These are phyloP conservation scores for Zapornia atra DNA, from an alignment of 2,113 vertebrate species.

Conservation along the genomic window DNA sequence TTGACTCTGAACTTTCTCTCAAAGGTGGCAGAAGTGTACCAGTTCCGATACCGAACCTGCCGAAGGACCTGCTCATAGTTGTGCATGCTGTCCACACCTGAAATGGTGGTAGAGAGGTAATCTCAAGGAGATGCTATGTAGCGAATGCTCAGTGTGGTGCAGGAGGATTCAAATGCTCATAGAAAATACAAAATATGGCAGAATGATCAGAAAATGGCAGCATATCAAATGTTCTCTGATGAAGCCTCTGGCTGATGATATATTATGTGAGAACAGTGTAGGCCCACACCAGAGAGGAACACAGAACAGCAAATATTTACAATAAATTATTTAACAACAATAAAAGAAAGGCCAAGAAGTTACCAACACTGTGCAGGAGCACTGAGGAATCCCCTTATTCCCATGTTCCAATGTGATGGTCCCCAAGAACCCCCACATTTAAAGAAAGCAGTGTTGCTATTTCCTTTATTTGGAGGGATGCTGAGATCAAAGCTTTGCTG, in stretches of 20 bases:
- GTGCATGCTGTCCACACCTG: constrained; percentile 93
- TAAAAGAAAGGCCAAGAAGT: background rate
- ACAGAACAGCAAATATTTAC: background rate
- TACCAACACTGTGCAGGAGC: background rate
- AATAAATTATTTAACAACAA: background rate
- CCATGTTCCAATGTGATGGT: rapidly evolving
- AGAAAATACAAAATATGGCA: background rate
- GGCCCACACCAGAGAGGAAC: background rate
- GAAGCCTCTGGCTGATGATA: background rate
- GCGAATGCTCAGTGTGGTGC: background rate
- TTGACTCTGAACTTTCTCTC: constrained; percentile 88
- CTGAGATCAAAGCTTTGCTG: background rate
- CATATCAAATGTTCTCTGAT: background rate
- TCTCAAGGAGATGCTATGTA: background rate
- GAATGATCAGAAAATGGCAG: background rate
- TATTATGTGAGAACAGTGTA: background rate
- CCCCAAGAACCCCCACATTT: background rate
- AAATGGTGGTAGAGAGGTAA: background rate
- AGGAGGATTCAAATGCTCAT: background rate
- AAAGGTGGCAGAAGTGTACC: constrained; percentile 73
- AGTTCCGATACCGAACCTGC: constrained; percentile 86
- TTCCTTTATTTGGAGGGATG: background rate
- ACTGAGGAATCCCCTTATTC: background rate
- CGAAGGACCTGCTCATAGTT: constrained; percentile 89
- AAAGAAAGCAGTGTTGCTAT: background rate